Base-by-base conservation (phyloP, 2,113 vertebrate genomes). In the Cryptotis parvus region DNA sequence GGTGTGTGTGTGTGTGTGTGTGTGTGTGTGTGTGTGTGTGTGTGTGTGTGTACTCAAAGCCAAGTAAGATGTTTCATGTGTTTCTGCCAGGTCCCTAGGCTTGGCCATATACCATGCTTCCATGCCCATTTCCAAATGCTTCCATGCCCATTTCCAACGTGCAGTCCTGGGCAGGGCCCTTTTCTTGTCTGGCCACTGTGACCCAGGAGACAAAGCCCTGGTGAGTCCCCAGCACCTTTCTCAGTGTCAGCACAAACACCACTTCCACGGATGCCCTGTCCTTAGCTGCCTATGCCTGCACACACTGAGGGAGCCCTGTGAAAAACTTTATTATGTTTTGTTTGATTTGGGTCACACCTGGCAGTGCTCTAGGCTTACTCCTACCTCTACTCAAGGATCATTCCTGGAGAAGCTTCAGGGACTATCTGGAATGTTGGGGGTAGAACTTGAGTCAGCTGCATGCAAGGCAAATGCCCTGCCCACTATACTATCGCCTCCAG, bases 81-180 rank as follows among this genome's bases (percentile, higher is more conserved):
- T 7, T 14, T 49, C 45, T 49, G 45, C 15, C 16, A 5, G 75
- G 27, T n/a, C 20, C 26, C 3, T 27, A 0, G 37, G 15, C 39
- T 49, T 76, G 41, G 55, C 63, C 3, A 2, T 4, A 49, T 4
- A 27, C 41, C 15, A 24, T 1, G 12, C 43, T 31, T 7, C 80
- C 0, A 0, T 27, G 37, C 22, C 37, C 10, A 7, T 6, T 6
- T 45, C 11, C 43, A 45, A 72, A 72, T 6, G 4, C 1, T 3
- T 9, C 52, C 15, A 0, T 0, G 10, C 43, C 4, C 3, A 0
- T 29, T 7, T 4, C 1, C 49, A 33, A 12, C 18, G 41, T 8
- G 1, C 18, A 78, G 63, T 26, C 14, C n/a, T 4, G 5, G 79
- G 66, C 61, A 18, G 26, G 12, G 24, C 0, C 2, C 41, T 6